Base-by-base conservation (phyloP, 2,888 invertebrate species). In the Mesoligia furuncula region DNA sequence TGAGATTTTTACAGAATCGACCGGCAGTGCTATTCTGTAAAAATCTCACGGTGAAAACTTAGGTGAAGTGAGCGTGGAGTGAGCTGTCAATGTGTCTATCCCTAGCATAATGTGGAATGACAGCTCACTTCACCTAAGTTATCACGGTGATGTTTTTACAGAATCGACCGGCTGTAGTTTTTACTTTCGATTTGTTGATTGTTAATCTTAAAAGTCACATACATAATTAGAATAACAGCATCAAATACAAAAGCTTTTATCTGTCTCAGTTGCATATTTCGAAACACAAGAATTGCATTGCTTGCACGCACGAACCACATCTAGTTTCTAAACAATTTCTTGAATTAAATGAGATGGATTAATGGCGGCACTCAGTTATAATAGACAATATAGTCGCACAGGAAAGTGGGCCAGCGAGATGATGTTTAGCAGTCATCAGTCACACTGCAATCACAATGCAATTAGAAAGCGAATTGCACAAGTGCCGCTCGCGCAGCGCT, bases 381-480 rank as follows among this genome's bases (percentile, higher is more conserved):
- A 89, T 88, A 87, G 86, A 90, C 91, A 87, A 90, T 88, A 87
- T 89, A 84, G 90, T 91, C 90, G 87, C 87, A 79, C 85, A 90
- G 87, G 94, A 94, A 95, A 95, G 94, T 95, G 88, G 93, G 93
- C 87, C 93, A 93, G 88, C 90, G 90, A 93, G 94, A 94, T 94
- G 93, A 93, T 92, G 93, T 93, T 93, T 91, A 92, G 90, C 90
- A 92, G 92, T 92, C 91, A 91, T 93, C 93, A 93, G 91, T 93
- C 92, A 93, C 92, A 93, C 87, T 93, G 93, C 93, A 93, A 95
- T 96, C 94, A 95, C 94, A 96, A 95, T 96, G 95, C 96, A 95
- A 95, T 96, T 96, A 96, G 96, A 96, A 96, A 96, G 96, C 93
- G 95, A 95, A 95, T 95, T 96, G 94, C 95, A 95, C 94, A 95